phyloP scores from a whole-genome alignment of 2,113 vertebrate species.

The Trogon melanurus region DNA sequence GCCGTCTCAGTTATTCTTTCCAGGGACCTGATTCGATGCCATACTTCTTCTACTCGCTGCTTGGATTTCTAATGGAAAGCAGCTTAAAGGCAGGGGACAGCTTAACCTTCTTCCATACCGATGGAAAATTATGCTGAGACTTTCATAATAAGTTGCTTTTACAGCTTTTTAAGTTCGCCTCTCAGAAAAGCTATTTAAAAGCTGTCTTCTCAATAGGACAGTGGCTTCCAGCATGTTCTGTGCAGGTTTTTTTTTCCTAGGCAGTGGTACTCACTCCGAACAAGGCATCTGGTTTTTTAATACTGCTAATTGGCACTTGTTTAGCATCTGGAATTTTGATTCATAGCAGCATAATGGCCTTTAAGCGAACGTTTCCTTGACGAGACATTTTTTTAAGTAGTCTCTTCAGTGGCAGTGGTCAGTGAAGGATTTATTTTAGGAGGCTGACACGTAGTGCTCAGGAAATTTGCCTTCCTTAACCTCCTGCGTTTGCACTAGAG shows the following conservation, averaged over 20 bases:
- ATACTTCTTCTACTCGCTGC: not conserved
- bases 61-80: conserved; percentile 25
- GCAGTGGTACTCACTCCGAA: conserved; percentile 28
- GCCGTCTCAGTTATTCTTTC: conserved; percentile 1
- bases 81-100: conserved; percentile 59
- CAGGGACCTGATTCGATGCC: not conserved
- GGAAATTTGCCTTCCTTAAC: not conserved
- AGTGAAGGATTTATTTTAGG: not conserved
- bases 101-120: conserved; percentile 59
- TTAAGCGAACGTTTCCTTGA: conserved; percentile 14
- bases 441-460: not conserved
- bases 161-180: conserved; percentile 54
- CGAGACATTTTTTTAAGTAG: conserved; percentile 5
- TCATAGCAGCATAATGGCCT: conserved; percentile 43
- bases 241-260: not conserved
- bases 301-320: conserved; percentile 62
- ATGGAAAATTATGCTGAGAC: conserved; percentile 62
- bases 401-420: not conserved
- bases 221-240: conserved; percentile 54
- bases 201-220: conserved; percentile 45
- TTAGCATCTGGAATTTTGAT: conserved; percentile 66
- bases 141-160: conserved; percentile 60
- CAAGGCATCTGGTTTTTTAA: conserved; percentile 57
- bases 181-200: conserved; percentile 59
- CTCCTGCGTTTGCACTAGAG: not conserved